Percentiles rank a stretch among this genome's conserved stretches.
Conservation (phyloP, 1,140 invertebrate genomes). For the Aphidius ervi region DNA sequence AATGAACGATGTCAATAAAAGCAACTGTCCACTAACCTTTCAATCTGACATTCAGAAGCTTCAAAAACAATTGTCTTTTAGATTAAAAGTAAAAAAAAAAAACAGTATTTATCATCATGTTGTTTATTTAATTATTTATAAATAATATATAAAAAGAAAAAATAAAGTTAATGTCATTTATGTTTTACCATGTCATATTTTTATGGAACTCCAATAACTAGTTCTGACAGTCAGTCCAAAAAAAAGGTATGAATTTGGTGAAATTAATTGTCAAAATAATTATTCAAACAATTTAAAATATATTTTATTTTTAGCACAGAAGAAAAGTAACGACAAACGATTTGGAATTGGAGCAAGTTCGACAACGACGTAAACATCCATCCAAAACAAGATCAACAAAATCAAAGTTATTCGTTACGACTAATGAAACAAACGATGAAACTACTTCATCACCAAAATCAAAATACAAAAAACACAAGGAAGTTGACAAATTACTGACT, state of each 20-base stretch:
- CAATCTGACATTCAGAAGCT: too few relatives aligned
- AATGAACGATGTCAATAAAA: too few relatives aligned
- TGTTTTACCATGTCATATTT: slow-evolving; percentile 17
- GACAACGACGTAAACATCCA: slow-evolving; percentile 19
- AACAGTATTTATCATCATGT: not conserved
- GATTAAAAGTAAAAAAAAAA: too few relatives aligned
- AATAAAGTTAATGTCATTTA: not conserved
- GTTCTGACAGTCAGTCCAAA: slow-evolving; percentile 1
- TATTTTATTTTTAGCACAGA: slow-evolving; percentile 15
- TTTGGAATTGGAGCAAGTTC: slow-evolving; percentile 8
- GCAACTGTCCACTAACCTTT: too few relatives aligned
- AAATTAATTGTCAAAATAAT: not conserved
- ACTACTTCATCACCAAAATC: slow-evolving; percentile 6
- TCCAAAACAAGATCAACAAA: not conserved
- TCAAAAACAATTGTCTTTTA: too few relatives aligned
- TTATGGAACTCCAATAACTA: slow-evolving; percentile 10
- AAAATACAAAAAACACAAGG: slow-evolving; percentile 10
- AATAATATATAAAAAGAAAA: not conserved
- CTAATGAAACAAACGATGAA: slow-evolving; percentile 8
- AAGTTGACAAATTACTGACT: not conserved
- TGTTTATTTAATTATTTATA: slow-evolving; percentile 1
- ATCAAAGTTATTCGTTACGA: slow-evolving; percentile 4
- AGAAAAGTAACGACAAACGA: slow-evolving; percentile 5
- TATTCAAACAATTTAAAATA: not conserved
- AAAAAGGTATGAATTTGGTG: slow-evolving; percentile 9